A percentile compares a stretch with the other conserved stretches of the same genome.
These are phyloP conservation scores for Alsophila aescularia DNA, from an alignment of 2,888 invertebrate species.

Conservation along the genomic window DNA sequence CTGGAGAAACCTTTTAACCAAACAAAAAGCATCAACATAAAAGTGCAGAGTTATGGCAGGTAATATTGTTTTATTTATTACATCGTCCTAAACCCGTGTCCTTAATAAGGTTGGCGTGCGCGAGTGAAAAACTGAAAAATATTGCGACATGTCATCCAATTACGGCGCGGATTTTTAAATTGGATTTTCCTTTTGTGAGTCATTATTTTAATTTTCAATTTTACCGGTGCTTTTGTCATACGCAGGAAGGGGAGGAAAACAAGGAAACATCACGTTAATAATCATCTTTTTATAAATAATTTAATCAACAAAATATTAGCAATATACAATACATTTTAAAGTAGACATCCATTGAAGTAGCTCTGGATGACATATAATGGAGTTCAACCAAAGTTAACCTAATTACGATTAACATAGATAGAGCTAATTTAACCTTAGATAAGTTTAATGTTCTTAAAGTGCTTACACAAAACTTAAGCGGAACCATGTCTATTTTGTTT, in stretches of 20 bases:
- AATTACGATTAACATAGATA: neutral
- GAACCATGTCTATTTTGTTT: slow-evolving; percentile 19
- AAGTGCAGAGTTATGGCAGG: neutral
- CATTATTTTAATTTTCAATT: slow-evolving; percentile 35
- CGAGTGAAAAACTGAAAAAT: slow-evolving; percentile 25
- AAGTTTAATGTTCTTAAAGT: neutral
- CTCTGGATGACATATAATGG: no score
- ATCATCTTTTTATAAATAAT: neutral
- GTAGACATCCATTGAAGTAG: no score
- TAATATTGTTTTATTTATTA: slow-evolving; percentile 2
- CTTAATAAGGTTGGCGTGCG: slow-evolving; percentile 14
- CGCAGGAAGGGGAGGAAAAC: neutral
- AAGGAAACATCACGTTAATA: neutral
- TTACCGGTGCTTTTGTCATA: slow-evolving; percentile 32
- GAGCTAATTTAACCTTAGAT: neutral
- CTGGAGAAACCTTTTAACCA: neutral
- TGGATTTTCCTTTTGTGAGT: slow-evolving; percentile 34
- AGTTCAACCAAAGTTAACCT: no score
- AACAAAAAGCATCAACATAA: neutral
- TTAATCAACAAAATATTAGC: no score
- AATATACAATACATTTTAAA: no score
- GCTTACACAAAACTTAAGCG: neutral
- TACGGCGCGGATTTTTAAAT: slow-evolving; percentile 35
- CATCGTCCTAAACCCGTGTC: neutral
- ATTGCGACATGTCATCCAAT: slow-evolving; percentile 28